These are phyloP conservation scores for Loxodonta africana DNA, from an alignment of 2,113 vertebrate genomes.

Conservation along the genomic window DNA sequence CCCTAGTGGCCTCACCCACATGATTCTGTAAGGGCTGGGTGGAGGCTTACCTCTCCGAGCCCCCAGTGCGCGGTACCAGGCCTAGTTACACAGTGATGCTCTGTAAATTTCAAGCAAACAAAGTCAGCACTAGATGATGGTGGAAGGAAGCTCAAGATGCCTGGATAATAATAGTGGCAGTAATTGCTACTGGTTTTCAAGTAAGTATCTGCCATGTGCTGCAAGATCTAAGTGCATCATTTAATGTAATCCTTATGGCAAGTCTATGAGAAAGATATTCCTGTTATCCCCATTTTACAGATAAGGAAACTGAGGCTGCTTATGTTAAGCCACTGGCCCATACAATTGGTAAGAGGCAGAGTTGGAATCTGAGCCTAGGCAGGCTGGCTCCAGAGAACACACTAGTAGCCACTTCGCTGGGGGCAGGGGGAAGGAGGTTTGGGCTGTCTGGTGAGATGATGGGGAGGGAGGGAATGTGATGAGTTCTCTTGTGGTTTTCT, in stretches of 20 bases:
- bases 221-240: not conserved
- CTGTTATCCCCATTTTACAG: not conserved
- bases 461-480: not conserved
- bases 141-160: not conserved
- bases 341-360: not conserved
- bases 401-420: no score
- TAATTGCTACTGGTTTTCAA: not conserved
- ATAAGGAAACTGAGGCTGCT: not conserved
- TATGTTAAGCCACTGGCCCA: not conserved
- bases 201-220: not conserved
- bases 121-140: not conserved
- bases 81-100: not conserved
- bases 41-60: not conserved
- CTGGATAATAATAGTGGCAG: not conserved
- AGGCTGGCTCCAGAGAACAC: not conserved
- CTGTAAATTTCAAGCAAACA: not conserved
- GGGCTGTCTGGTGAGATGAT: not conserved
- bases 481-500: not conserved
- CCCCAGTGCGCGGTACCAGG: not conserved
- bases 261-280: not conserved
- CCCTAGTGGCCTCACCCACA: not conserved
- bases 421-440: not conserved
- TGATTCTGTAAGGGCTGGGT: not conserved
- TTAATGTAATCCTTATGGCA: not conserved
- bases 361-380: not conserved